These are phyloP conservation scores for Palythoa caribaeorum DNA, from an alignment of 92 coral and sea anemone species.

Conservation along the genomic window DNA sequence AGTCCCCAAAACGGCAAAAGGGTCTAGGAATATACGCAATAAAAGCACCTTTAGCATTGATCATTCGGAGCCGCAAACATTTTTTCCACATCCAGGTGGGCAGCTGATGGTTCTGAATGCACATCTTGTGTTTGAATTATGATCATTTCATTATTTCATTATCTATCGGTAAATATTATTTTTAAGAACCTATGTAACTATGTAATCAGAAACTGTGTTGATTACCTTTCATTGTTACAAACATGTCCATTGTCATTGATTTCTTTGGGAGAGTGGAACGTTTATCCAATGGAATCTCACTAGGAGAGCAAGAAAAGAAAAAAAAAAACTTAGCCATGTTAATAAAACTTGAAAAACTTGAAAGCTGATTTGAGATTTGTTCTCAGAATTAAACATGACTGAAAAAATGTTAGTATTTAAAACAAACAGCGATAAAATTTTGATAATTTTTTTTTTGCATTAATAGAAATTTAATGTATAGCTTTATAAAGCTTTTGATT, in stretches of 20 bases:
- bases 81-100: too few relatives aligned
- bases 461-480: not conserved
- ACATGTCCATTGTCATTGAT: not conserved
- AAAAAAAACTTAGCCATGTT: not conserved
- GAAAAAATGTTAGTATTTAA: not conserved
- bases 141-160: not conserved
- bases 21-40: not conserved
- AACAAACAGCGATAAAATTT: not conserved
- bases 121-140: not conserved
- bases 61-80: not conserved
- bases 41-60: not conserved
- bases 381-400: not conserved
- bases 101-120: too few relatives aligned
- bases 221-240: not conserved
- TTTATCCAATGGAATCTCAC: not conserved
- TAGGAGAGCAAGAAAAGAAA: not conserved
- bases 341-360: not conserved
- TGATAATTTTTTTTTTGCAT: not conserved
- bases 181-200: not conserved
- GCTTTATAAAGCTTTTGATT: not conserved
- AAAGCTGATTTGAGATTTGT: not conserved
- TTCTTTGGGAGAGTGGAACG: too few relatives aligned
- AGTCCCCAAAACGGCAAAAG: not conserved
- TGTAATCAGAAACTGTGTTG: not conserved
- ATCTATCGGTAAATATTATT: not conserved